Conservation (phyloP, 2,888 invertebrate species). For the Drosophila longiperda region DNA sequence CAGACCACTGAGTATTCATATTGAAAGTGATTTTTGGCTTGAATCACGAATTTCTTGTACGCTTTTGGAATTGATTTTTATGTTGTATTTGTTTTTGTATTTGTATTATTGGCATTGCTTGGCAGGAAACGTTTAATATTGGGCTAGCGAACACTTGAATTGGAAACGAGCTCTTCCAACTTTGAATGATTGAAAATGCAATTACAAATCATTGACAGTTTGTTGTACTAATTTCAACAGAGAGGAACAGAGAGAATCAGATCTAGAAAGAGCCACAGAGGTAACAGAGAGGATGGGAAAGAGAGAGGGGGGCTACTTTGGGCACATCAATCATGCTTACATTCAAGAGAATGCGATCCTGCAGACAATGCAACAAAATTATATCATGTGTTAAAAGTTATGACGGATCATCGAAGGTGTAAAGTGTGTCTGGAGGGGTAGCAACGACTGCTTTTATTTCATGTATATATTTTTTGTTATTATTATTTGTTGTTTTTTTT, state of each 20-base stretch:
- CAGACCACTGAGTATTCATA: conserved; percentile 19
- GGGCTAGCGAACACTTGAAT: conserved; percentile 12
- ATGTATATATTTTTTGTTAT: not conserved
- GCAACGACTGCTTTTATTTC: conserved; percentile 41
- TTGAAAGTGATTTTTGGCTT: conserved; percentile 60
- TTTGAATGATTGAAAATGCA: conserved; percentile 68
- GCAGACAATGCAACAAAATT: conserved; percentile 75
- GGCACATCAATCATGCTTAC: conserved; percentile 62
- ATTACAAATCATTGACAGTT: conserved; percentile 77
- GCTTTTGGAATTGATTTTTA: conserved; percentile 38
- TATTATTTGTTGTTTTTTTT: conserved; percentile 3
- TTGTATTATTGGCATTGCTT: conserved; percentile 36
- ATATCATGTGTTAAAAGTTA: conserved; percentile 82
- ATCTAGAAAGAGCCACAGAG: conserved; percentile 6
- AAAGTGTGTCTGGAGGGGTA: conserved; percentile 71
- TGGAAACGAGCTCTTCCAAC: conserved; percentile 19
- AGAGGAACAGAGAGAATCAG: conserved; percentile 10
- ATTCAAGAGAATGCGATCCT: conserved; percentile 52
- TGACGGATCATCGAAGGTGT: conserved; percentile 81
- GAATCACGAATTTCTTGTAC: conserved; percentile 71
- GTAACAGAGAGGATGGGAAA: not conserved
- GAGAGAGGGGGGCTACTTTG: not conserved
- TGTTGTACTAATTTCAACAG: conserved; percentile 71
- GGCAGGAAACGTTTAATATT: conserved; percentile 40
- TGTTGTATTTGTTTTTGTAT: conserved; percentile 10